Base-by-base conservation (phyloP, 2,113 vertebrate genomes). In the Collichthys lucidus region DNA sequence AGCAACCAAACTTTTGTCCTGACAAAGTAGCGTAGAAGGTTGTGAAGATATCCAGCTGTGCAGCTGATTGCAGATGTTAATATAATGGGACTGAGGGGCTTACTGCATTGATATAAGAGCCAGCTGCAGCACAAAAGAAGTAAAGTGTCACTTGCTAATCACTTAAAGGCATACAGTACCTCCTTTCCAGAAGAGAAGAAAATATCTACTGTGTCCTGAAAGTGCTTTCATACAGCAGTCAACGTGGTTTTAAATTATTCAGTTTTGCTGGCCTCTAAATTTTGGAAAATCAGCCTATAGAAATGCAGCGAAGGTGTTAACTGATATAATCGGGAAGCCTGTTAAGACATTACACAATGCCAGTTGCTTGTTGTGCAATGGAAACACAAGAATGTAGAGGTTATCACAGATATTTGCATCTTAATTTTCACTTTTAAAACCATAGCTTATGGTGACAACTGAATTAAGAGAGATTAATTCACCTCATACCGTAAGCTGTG, bases 21-120 rank as follows among this genome's bases (percentile, higher is more conserved):
- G 50, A 86, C 61, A 85, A 89, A 86, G 44, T 64, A 81, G 56
- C 22, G 24, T 17, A 72, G 71, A 84, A 85, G 78, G 85, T 86
- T 76, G 84, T 46, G 64, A 44, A 63, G 72, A 62, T 75, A 42
- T 63, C 76, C 89, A 90, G 87, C 90, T 91, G 89, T 86, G 91
- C 11, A 72, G 81, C 80, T 92, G 88, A 94, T 90, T 92, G 79
- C 86, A 84, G 69, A 85, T 88, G 67, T 63, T 83, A 57, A 88
- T 91, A 74, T 80, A 75, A 78, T 87, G 55, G 65, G 26, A 26
- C 52, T 92, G 89, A 93, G 55, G 65, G 26, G 29, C 52, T 92
- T 88, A 93, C 92, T 93, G 78, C 77, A 76, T 40, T 56, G 62
- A 79, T 69, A 40, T 83, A 50, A 77, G 73, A 83, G 79, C 82